Evolutionary conservation across 2,113 vertebrate species (phyloP), one percentile per base, ranked within the genome.

Genomic region (Phylloscopus trochilus): DNA sequence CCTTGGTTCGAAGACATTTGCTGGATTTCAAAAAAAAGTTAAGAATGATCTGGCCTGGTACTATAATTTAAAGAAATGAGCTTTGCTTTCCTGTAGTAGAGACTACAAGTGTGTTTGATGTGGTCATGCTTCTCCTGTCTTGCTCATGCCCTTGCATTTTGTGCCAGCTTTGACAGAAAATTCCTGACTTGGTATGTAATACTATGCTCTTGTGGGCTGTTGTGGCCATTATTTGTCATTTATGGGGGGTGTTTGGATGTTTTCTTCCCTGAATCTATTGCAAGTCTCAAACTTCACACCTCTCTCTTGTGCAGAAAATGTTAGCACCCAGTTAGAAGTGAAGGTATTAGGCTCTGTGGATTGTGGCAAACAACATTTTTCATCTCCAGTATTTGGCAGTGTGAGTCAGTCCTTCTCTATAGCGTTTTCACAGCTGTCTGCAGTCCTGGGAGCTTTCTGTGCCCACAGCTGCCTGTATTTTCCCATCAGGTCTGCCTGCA

Each of bases 321-420:
- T 76, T 90, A 23, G 4, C 8, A 43, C 10, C 28, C 31, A 33
- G 24, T 37, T 66, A 67, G 55, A 74, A 47, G 8, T 14, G 37
- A 69, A 77, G 8, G 4, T 19, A 53, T 80, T 18, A 6, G 7
- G 13, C 23, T 91, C 11, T 67, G n/a, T 47, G 26, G 11, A 15
- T 31, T 63, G 35, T 30, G 23, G 30, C 26, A 83, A 83, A 73
- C 1, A 10, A 1, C 11, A 46, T 67, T 74, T 93, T 70, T 84
- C 11, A 27, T 15, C 51, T 62, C 43, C 1, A 4, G 5, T 1
- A 0, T 37, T 41, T 37, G 30, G 23, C 21, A 27, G 9, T 24
- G 12, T 56, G 59, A 74, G n/a, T 5, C 30, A 20, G 18, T 12
- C 9, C 9, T 64, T 73, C 92, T 44, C 49, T 15, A 0, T 2